A percentile compares a stretch with the other conserved stretches of the same genome.
These are phyloP conservation scores for Microcebus griseorufus DNA, from an alignment of 2,113 vertebrate genomes.

Conservation along the genomic window DNA sequence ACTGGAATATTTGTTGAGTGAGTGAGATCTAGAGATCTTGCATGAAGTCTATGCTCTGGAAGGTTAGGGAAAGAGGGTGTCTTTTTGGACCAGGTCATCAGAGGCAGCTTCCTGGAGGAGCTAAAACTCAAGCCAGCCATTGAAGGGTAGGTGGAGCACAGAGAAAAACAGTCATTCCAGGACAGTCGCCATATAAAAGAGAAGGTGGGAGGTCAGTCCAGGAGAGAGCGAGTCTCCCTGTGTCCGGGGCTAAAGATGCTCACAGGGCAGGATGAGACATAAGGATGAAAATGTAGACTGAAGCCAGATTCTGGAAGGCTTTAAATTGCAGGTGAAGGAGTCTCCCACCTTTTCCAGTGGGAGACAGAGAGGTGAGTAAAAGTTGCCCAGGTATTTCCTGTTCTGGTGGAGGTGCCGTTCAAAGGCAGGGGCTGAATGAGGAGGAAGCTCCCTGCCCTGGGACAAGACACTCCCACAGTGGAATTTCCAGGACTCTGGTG, in stretches of 20 bases:
- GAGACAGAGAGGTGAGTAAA: not conserved
- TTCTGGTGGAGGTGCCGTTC: not conserved
- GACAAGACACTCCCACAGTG: not conserved
- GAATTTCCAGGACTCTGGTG: not conserved
- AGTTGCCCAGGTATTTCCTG: not conserved
- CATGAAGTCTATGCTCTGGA: not conserved
- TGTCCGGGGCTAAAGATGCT: not conserved
- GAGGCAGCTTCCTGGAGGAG: not conserved
- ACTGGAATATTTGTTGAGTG: not conserved
- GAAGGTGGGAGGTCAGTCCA: not conserved
- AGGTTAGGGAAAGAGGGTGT: not conserved
- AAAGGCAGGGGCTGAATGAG: not conserved
- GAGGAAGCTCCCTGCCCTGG: not conserved
- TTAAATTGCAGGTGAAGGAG: no score
- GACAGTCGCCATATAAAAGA: no score
- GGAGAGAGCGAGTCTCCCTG: not conserved
- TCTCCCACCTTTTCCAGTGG: not conserved
- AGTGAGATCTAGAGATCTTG: not conserved
- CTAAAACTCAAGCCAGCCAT: not conserved
- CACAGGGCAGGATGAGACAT: not conserved
- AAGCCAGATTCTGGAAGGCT: not conserved
- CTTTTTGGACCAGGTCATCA: not conserved
- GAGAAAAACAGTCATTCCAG: not conserved
- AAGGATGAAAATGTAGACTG: not conserved
- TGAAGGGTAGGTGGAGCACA: not conserved